Conservation (phyloP, 1,140 invertebrate genomes). For the Ostrea denselamellosa region DNA sequence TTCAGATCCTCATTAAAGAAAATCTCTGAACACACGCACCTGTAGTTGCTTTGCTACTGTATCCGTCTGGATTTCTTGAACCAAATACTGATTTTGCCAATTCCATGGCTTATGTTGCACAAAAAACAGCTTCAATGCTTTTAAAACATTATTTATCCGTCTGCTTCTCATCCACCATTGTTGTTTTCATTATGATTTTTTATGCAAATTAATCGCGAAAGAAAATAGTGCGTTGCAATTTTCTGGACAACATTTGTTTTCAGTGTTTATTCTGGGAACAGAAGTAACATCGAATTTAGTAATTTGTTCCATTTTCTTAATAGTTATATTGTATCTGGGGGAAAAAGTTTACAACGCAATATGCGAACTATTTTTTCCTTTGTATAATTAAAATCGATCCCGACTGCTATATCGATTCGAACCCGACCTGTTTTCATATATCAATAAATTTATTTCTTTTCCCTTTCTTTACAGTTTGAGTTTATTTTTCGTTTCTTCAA, state of each 20-base stretch:
- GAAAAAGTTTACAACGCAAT: neutral
- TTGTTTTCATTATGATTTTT: conserved; percentile 38
- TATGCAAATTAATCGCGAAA: conserved; percentile 23
- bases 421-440: neutral
- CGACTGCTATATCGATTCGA: neutral
- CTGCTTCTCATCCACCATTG: neutral
- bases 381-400: neutral
- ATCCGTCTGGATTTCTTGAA: conserved; percentile 90
- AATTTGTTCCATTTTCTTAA: neutral
- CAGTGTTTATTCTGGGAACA: neutral
- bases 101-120: conserved; percentile 60
- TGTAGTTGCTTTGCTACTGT: conserved; percentile 79
- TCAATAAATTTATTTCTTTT: neutral
- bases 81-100: conserved; percentile 84
- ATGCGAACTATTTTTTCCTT: neutral
- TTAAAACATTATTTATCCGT: neutral
- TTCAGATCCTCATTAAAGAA: neutral
- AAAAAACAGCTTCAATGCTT: neutral
- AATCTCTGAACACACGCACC: conserved; percentile 54
- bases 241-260: neutral
- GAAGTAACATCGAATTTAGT: neutral
- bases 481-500: neutral
- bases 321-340: neutral
- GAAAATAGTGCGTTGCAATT: neutral
- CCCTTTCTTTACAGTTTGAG: too few relatives aligned